Evolutionary conservation across 2,113 vertebrate species (phyloP), one percentile per base, ranked within the genome.

Genomic region (Gallinago paraguaiae): DNA sequence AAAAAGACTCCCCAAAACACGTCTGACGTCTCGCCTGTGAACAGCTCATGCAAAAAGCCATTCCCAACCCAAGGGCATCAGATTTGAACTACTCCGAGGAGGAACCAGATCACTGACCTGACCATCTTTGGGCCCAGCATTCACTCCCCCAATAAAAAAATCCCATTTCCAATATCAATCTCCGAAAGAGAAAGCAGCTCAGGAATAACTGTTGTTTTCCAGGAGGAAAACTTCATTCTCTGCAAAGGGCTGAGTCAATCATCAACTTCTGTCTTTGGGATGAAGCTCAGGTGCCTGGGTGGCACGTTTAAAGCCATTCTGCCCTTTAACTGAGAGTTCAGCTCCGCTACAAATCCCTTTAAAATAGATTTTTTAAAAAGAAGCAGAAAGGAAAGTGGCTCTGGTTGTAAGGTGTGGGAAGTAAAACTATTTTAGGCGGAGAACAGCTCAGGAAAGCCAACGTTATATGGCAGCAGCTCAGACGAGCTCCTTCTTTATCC

Each of bases 401-500:
- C 46, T 89, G 82, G 74, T 94, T 89, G 86, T 91, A 87, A 95
- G 91, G 93, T 91, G 91, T 95, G 75, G 90, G 91, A 91, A 96
- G 90, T 23, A 77, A 57, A 84, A 70, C 65, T 96, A 96, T 96
- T 96, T 90, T 88, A 68, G 82, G 72, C 65, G 71, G 46, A 64
- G 92, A 94, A 94, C 83, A 92, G 86, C 88, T 97, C 81, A 81
- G 74, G 90, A 96, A 96, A 96, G 81, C 84, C 65, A 31, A 61
- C 76, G 85, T 88, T 93, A 81, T n/a, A 92, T 61, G 72, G 95
- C 88, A 95, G 90, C 65, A 82, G 90, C 76, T 95, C 69, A 92
- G 77, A 93, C 79, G 68, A 92, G 95, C 82, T 86, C 67, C 37
- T 65, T 68, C 83, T 82, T 92, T 88, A 92, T 65, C 82, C 92